Evolutionary conservation across 2,113 vertebrate species (phyloP).

Genomic region (Triplophysa rosa): DNA sequence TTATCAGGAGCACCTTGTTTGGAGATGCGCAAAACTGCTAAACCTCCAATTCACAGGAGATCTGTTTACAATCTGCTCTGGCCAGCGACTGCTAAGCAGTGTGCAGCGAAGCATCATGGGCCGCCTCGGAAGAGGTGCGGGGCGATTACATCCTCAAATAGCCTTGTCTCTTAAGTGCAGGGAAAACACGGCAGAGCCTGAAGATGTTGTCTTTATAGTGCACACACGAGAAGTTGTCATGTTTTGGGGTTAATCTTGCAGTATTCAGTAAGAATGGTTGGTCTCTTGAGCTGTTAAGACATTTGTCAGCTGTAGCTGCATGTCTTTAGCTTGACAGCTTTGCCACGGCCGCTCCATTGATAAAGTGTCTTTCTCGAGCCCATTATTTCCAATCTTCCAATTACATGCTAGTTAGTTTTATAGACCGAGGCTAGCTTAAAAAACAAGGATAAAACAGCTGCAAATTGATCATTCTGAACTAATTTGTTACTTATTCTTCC

Average conservation of each 20-base stretch:
- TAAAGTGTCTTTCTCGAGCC: conserved; percentile 43
- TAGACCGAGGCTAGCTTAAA: conserved; percentile 38
- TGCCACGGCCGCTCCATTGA: conserved; percentile 32
- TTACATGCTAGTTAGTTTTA: conserved; percentile 51
- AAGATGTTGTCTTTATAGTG: conserved; percentile 32
- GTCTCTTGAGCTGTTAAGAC: conserved; percentile 58
- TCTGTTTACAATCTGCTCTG: conserved; percentile 81
- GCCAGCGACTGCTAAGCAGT: conserved; percentile 79
- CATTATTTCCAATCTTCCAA: conserved; percentile 52
- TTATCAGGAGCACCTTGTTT: conserved; percentile 81
- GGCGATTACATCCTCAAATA: conserved; percentile 80
- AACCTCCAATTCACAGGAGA: conserved; percentile 81
- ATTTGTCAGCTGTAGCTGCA: conserved; percentile 19
- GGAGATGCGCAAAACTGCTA: conserved; percentile 79
- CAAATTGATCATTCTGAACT: conserved; percentile 42
- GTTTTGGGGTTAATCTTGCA: conserved; percentile 7
- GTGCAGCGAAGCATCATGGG: conserved; percentile 71
- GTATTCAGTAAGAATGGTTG: neutral
- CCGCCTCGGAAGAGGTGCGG: conserved; percentile 74
- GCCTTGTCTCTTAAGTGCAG: conserved; percentile 22
- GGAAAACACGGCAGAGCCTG: conserved; percentile 17
- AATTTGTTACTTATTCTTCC: conserved; percentile 28
- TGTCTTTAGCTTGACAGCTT: conserved; percentile 28
- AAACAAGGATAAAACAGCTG: conserved; percentile 32
- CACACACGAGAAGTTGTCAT: conserved; percentile 42